Base-by-base conservation (phyloP, 1,140 invertebrate genomes). In the Tetramorium alpestre region DNA sequence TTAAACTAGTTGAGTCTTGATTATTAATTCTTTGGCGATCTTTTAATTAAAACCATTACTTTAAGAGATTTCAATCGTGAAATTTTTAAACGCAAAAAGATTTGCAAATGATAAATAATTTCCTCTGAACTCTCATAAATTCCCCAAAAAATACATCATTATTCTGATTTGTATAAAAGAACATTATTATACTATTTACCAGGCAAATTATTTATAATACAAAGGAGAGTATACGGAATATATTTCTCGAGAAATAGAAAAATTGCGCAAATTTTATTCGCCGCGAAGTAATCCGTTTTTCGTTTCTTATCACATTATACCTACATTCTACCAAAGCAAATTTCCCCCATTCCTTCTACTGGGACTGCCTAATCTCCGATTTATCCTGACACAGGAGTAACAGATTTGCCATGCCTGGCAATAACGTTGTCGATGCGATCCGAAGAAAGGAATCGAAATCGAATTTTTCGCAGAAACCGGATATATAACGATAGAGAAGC, bases 401-500 rank as follows among this genome's bases (percentile, higher is more conserved):
- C 69, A 67, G 54, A 81, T 84, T 84, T 84, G 62, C 51, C 25
- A 41, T 67, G 38, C 18, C 28, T 5, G 44, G 44, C 47, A 44
- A 73, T 41, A 64, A 47, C 51, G 25, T 38, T 33, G 64, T 80
- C 64, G 41, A 25, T 41, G 33, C 22, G 38, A 38, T 28, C 41
- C 25, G 56, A 54, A 67, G 67, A 78, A 88, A 65, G 58, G 38
- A 62, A 41, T 6, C 67, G 22, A 73, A 86, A 86, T 80, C 67
- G 82, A 58, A 76, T 80, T 87, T 78, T 76, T 54, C 25, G 25
- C 47, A 44, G 60, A 54, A 82, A 69, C 80, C 80, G 69, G 80
- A 84, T 84, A 84, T 84, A 80, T 44, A 41, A 47, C 18, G 6
- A 51, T 11, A n/a, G 11, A n/a, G 11, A 47, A 25, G 77, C 28